A percentile compares a stretch with the other conserved stretches of the same genome.
phyloP scores from a whole-genome alignment of 2,113 vertebrate species.

The Rana temporaria region DNA sequence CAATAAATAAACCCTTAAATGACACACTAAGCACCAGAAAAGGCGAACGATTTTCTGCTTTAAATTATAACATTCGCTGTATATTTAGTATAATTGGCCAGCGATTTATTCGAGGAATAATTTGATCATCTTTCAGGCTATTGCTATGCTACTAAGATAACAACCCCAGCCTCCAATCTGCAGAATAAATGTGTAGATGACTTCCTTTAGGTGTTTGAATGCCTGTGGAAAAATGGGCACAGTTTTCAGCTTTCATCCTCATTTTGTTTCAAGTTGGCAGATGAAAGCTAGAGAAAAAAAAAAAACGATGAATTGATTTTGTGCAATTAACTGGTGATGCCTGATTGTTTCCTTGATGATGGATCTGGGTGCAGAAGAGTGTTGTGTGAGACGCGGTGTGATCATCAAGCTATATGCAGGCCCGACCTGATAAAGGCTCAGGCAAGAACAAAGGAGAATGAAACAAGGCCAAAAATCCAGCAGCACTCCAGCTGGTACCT shows the following conservation, averaged over 20 bases:
- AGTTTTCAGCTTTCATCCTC: slow-evolving; percentile 20
- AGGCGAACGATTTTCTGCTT: not conserved
- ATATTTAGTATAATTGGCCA: not conserved
- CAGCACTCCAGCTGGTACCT: slow-evolving; percentile 4
- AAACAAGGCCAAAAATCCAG: not conserved
- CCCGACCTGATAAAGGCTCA: not conserved
- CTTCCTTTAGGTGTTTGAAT: slow-evolving; percentile 9
- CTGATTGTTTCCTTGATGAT: slow-evolving; percentile 11
- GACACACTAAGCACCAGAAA: not conserved
- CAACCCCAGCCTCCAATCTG: not conserved
- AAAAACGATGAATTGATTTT: slow-evolving; percentile 24
- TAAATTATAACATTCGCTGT: too few relatives aligned
- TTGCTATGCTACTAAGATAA: slow-evolving; percentile 3
- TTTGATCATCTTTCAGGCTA: slow-evolving; percentile 4
- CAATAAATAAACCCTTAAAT: not conserved
- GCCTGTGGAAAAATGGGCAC: slow-evolving; percentile 30
- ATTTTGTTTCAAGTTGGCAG: slow-evolving; percentile 43
- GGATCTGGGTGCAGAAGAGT: not conserved
- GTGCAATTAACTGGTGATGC: slow-evolving; percentile 30
- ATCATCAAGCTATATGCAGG: not conserved
- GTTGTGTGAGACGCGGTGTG: not conserved
- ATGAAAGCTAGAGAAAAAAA: slow-evolving; percentile 27
- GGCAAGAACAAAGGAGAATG: not conserved
- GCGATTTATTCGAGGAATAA: not conserved
- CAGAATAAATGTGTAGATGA: slow-evolving; percentile 1